phyloP scores from a whole-genome alignment of 2,797 vertebrate species.

The Pseudochromis fuscus region DNA sequence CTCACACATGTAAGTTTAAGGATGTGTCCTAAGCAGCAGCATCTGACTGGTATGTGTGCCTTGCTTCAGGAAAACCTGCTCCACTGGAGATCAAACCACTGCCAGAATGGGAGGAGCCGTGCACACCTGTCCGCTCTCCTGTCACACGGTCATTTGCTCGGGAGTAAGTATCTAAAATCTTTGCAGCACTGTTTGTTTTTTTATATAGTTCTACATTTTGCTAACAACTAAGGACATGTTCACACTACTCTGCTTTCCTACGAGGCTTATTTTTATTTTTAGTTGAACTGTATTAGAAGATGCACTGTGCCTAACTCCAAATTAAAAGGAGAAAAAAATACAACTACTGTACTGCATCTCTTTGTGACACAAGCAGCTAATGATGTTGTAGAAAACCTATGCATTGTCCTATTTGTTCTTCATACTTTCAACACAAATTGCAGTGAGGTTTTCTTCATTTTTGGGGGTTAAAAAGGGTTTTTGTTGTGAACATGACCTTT shows the following conservation, averaged over 20 bases:
- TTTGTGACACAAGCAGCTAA: constrained; percentile 7
- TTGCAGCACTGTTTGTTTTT: constrained; percentile 9
- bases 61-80: constrained; percentile 91
- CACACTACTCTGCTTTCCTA: constrained; percentile 50
- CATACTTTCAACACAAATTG: constrained; percentile 22
- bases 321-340: neutral
- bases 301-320: neutral
- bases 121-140: constrained; percentile 95
- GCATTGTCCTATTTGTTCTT: neutral
- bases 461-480: constrained; percentile 1
- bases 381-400: constrained; percentile 9
- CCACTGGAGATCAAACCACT: constrained; percentile 97
- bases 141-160: constrained; percentile 96
- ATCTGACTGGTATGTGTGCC: constrained; percentile 53
- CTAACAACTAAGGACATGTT: constrained; percentile 64
- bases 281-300: neutral
- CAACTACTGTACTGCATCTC: constrained; percentile 10
- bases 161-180: constrained; percentile 90
- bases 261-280: neutral
- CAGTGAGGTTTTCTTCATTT: constrained; percentile 1
- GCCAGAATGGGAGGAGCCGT: constrained; percentile 96
- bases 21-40: neutral
- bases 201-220: constrained; percentile 23
- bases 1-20: neutral
- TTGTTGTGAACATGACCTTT: constrained; percentile 70